Evolutionary conservation across 2,113 vertebrate genomes (phyloP).

Genomic region (Rynchops niger): DNA sequence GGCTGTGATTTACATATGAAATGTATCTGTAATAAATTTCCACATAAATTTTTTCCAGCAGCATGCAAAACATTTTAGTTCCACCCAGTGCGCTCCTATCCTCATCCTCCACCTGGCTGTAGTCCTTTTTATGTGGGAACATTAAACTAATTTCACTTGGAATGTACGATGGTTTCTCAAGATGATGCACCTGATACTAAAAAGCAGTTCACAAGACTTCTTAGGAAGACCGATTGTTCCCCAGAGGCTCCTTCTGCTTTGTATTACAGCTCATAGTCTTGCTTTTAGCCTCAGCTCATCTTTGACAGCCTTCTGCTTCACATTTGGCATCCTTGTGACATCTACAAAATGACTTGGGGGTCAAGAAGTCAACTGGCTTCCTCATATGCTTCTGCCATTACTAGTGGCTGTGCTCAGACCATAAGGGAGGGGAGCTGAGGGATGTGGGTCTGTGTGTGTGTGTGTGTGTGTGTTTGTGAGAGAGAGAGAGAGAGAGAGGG

Average conservation of each 20-base stretch:
- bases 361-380: constrained; percentile 79
- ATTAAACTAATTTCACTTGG: constrained; percentile 92
- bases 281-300: constrained; percentile 74
- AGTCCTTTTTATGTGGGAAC: constrained; percentile 88
- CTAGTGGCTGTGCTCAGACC: not conserved
- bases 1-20: constrained; percentile 79
- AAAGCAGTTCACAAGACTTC: constrained; percentile 89
- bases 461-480: no score
- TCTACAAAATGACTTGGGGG: constrained; percentile 77
- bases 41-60: constrained; percentile 78
- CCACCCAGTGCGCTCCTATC: constrained; percentile 81
- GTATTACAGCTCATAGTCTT: constrained; percentile 78
- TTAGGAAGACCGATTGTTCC: constrained; percentile 86
- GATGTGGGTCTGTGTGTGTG: not conserved
- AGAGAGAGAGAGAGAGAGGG: not conserved
- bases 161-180: constrained; percentile 97
- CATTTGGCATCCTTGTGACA: constrained; percentile 84
- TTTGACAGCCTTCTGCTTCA: constrained; percentile 84
- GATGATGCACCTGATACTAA: constrained; percentile 99
- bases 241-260: constrained; percentile 83
- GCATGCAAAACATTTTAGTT: constrained; percentile 93
- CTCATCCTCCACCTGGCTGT: constrained; percentile 87
- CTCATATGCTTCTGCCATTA: constrained; percentile 84
- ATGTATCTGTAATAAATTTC: constrained; percentile 77
- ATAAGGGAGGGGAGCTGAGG: not conserved